Evolutionary conservation across 35 echinoderm and acorn worm species (phyloP).

Genomic region (Antedon bifida): DNA sequence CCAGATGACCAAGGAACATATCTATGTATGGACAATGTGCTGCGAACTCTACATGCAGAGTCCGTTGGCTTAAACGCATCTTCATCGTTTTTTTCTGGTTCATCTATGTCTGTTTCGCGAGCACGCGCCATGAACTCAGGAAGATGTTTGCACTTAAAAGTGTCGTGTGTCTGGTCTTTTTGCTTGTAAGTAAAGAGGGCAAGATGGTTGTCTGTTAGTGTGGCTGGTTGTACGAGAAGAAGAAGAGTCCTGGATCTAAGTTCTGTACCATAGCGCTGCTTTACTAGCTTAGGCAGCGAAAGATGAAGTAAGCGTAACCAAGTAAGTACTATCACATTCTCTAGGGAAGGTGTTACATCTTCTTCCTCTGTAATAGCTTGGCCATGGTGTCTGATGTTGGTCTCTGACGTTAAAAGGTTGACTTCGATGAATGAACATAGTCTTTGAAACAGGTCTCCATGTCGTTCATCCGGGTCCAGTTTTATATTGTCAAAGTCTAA

Average conservation of each 20-base stretch:
- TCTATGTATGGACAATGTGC: not conserved
- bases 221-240: not conserved
- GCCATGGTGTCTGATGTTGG: slow-evolving; percentile 43
- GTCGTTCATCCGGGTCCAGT: slow-evolving; percentile 18
- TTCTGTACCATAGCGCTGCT: slow-evolving; percentile 43
- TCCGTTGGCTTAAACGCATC: not conserved
- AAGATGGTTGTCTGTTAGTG: not conserved
- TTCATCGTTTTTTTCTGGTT: not conserved
- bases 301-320: slow-evolving; percentile 45
- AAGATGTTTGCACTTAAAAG: not conserved
- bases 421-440: slow-evolving; percentile 28
- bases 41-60: not conserved
- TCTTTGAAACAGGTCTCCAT: slow-evolving; percentile 32
- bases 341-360: slow-evolving; percentile 38
- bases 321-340: slow-evolving; percentile 55
- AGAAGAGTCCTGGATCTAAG: slow-evolving; percentile 16
- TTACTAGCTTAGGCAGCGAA: slow-evolving; percentile 32
- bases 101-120: not conserved
- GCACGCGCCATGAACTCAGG: not conserved
- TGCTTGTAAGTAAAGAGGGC: not conserved
- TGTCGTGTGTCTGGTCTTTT: not conserved
- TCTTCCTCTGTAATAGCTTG: slow-evolving; percentile 32
- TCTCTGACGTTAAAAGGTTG: not conserved
- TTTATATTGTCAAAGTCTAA: slow-evolving; percentile 23
- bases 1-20: not conserved